Base-by-base conservation (phyloP, 2,888 invertebrate genomes). In the Trichogramma evanescens region DNA sequence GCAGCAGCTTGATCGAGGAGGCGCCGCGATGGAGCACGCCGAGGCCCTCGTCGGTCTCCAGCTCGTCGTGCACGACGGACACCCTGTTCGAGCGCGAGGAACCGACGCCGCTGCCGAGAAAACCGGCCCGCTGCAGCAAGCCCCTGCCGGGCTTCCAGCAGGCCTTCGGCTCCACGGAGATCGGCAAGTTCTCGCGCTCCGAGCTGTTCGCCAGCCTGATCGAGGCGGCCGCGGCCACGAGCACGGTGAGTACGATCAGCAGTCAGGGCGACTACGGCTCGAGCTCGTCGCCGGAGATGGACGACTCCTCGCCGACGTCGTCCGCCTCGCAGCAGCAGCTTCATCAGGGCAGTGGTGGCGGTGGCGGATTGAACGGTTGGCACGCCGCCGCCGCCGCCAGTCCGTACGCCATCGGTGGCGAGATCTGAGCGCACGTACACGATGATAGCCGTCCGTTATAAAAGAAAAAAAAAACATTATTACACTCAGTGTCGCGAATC, bases 141-240 rank as follows among this genome's bases (percentile, higher is more conserved):
- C 88, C 89, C 5, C 76, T 91, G 62, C 90, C 90, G 5, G 90
- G 89, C 51, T 91, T 91, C 73, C 89, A 90, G 74, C 91, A 91
- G 79, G 90, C 91, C 1, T 91, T 91, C 74, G 91, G 91, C 40
- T 89, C 90, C 41, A 91, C 91, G 39, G 91, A 91, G 78, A 88
- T 91, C 66, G 91, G 91, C n/a, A 85, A 89, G 66, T 91, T 91
- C 69, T 87, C 88, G 5, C 75, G 79, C 62, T 78, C 79, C 42
- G 88, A 88, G 71, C 86, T 85, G 56, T 88, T 88, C 74, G 84
- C 83, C 63, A 83, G 82, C 65, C 80, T 84, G 65, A 83, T 84
- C 69, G 79, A 80, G 42, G 81, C 80, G 26, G 79, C 70, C 68
- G 69, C 64, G 53, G 65, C 66, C 60, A 65, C 57, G 6, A 65